phyloP scores from a whole-genome alignment of 2,113 vertebrate genomes.

The Lasiurus cinereus region DNA sequence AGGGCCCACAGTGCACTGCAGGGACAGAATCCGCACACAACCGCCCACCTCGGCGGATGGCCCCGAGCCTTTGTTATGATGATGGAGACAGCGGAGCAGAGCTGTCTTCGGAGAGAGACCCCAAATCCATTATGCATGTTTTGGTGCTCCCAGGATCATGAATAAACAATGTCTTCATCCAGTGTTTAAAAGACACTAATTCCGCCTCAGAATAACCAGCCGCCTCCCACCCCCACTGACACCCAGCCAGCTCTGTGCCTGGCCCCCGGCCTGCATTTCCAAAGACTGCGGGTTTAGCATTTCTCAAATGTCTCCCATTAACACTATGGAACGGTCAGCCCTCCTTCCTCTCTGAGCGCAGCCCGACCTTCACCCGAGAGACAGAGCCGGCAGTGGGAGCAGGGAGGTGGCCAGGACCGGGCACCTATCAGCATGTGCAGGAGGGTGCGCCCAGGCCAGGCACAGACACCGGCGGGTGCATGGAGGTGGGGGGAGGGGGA shows the following conservation, averaged over 20 bases:
- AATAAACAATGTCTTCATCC: constrained; percentile 73
- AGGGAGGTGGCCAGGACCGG: not conserved
- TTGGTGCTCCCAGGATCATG: constrained; percentile 60
- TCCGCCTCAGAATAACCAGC: not conserved
- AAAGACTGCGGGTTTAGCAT: constrained; percentile 71
- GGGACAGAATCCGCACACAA: not conserved
- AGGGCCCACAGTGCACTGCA: not conserved
- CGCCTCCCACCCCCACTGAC: not conserved
- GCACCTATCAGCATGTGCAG: constrained; percentile 13
- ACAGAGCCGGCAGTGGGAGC: not conserved
- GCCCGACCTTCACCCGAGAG: not conserved
- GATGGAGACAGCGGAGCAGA: not conserved
- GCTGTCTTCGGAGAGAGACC: not conserved
- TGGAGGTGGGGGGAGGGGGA: not conserved
- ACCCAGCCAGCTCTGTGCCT: not conserved
- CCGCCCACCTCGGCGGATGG: not conserved
- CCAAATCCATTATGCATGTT: constrained; percentile 63
- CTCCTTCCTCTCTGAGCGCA: not conserved
- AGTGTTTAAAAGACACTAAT: constrained; percentile 66
- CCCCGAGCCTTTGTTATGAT: not conserved
- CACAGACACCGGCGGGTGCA: not conserved
- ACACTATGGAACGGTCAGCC: constrained; percentile 50
- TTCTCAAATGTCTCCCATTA: constrained; percentile 67
- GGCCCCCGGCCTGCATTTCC: constrained; percentile 62
- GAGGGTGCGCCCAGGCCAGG: not conserved